phyloP scores from a whole-genome alignment of 2,888 invertebrate species.

The Lepetodrilus schrolli region DNA sequence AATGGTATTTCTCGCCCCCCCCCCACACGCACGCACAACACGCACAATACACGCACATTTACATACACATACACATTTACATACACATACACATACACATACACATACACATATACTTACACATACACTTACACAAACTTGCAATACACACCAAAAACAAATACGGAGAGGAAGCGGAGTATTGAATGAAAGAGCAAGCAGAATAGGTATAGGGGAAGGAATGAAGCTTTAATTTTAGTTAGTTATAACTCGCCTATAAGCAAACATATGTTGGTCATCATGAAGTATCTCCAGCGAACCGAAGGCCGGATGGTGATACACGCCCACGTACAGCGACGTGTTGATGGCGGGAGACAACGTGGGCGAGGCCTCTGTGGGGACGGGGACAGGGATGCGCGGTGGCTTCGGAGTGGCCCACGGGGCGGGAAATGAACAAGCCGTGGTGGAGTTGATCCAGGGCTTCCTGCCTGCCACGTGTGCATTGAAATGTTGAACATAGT shows the following conservation, averaged over 20 bases:
- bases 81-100: too few relatives aligned
- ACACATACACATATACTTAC: too few relatives aligned
- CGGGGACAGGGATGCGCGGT: not conserved
- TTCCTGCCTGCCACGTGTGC: conserved; percentile 4
- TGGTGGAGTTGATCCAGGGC: conserved; percentile 21
- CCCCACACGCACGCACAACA: too few relatives aligned
- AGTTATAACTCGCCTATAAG: not conserved
- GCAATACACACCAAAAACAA: too few relatives aligned
- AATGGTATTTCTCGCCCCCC: too few relatives aligned
- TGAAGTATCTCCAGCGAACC: conserved; percentile 14
- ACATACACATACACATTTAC: too few relatives aligned
- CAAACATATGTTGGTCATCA: not conserved
- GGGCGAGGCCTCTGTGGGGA: not conserved
- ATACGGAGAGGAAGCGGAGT: too few relatives aligned
- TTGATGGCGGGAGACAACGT: not conserved
- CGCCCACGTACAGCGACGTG: conserved; percentile 2
- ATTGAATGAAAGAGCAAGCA: not conserved
- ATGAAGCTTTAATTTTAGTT: not conserved
- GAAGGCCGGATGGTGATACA: conserved; percentile 22
- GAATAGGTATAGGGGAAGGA: not conserved
- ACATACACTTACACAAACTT: too few relatives aligned
- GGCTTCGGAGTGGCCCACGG: conserved; percentile 7
- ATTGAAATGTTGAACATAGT: too few relatives aligned
- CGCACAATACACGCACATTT: too few relatives aligned
- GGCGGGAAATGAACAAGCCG: conserved; percentile 21